Percentiles rank a stretch among this genome's conserved stretches.
Conservation (phyloP, 1,140 invertebrate species). For the Colletes latitarsis region DNA sequence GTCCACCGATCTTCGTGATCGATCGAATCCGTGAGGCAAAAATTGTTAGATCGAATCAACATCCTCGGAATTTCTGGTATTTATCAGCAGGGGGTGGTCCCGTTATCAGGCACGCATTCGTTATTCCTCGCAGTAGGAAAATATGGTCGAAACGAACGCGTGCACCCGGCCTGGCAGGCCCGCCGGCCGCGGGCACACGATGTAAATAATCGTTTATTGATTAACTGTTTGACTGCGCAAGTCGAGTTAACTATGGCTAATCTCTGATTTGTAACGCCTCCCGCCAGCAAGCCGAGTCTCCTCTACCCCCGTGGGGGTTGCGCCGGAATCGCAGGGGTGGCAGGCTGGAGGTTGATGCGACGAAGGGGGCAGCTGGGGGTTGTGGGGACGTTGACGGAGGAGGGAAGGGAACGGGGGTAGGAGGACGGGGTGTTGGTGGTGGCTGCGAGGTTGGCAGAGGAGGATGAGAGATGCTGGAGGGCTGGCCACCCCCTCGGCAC, state of each 20-base stretch:
- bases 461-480: slow-evolving; percentile 42
- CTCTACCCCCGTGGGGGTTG: slow-evolving; percentile 43
- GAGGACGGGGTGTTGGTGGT: slow-evolving; percentile 2
- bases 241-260: slow-evolving; percentile 82
- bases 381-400: slow-evolving; percentile 9
- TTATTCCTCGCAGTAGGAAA: slow-evolving; percentile 32
- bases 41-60: too few species aligned
- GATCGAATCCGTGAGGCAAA: too few species aligned
- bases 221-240: slow-evolving; percentile 81
- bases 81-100: not conserved
- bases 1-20: too few species aligned
- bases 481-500: slow-evolving; percentile 70
- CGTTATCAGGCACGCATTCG: slow-evolving; percentile 48
- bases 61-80: too few species aligned
- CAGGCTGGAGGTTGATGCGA: slow-evolving; percentile 37
- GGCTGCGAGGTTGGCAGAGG: slow-evolving; percentile 11
- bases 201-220: slow-evolving; percentile 81
- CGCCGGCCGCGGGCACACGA: slow-evolving; percentile 59
- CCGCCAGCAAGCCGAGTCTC: slow-evolving; percentile 18
- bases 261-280: slow-evolving; percentile 81
- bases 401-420: not conserved
- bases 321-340: slow-evolving; percentile 52
- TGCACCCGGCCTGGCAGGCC: slow-evolving; percentile 15
- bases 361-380: not conserved
- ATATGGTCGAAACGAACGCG: not conserved